These are phyloP conservation scores for Brachylomia viminalis DNA, from an alignment of 2,888 invertebrate genomes.

Conservation along the genomic window DNA sequence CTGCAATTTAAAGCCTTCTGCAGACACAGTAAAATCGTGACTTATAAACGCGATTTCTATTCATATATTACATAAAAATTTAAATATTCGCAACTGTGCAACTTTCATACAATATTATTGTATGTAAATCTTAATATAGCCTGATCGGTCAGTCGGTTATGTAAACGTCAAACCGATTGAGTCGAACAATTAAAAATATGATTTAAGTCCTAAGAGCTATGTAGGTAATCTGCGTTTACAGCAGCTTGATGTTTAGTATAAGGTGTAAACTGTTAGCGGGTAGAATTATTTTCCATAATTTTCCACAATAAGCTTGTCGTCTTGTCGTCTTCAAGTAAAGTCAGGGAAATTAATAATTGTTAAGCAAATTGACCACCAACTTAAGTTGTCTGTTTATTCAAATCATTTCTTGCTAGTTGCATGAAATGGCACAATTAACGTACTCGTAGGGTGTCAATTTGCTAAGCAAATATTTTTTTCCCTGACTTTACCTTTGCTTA, in stretches of 20 bases:
- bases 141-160: conserved; percentile 57
- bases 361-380: background rate
- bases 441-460: background rate
- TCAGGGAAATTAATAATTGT: no score
- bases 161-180: conserved; percentile 61
- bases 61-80: conserved; percentile 31
- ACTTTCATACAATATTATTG: conserved; percentile 44
- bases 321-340: background rate
- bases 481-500: no score
- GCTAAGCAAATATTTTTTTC: no score
- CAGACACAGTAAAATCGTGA: conserved; percentile 29
- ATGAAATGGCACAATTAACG: no score
- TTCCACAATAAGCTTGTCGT: background rate
- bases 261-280: conserved; percentile 18
- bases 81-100: conserved; percentile 25
- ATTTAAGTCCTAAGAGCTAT: conserved; percentile 28
- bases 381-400: background rate
- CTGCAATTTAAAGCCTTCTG: conserved; percentile 3
- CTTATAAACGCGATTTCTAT: conserved; percentile 46
- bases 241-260: background rate
- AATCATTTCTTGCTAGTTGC: no score
- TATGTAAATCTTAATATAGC: conserved; percentile 46
- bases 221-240: conserved; percentile 50
- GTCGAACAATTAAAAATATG: conserved; percentile 62
- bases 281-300: background rate